Evolutionary conservation across 1,140 invertebrate species (phyloP).

Genomic region (Colletes gigas): DNA sequence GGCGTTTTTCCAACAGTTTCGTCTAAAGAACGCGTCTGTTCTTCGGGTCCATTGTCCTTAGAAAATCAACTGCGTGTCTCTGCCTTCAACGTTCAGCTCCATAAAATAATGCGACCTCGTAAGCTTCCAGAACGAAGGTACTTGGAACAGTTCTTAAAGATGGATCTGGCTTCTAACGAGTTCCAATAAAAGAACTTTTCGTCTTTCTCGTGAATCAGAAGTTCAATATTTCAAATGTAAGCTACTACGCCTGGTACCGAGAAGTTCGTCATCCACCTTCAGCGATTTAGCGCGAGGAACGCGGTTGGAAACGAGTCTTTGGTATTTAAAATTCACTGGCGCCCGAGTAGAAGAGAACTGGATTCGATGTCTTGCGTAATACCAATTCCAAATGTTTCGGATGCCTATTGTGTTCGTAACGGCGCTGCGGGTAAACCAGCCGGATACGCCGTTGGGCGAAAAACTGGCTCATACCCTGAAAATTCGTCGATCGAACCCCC

Average conservation of each 20-base stretch:
- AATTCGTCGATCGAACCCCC: background rate
- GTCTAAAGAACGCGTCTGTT: conserved; percentile 1
- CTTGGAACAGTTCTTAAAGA: too few species aligned
- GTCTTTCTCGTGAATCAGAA: too few species aligned
- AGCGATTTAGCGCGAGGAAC: conserved; percentile 11
- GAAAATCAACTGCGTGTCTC: background rate
- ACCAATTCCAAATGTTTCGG: conserved; percentile 33
- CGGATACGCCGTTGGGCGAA: too few species aligned
- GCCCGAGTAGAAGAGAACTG: background rate
- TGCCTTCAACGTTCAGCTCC: background rate
- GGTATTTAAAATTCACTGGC: conserved; percentile 33
- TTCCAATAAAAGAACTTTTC: too few species aligned
- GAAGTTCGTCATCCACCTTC: background rate
- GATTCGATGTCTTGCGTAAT: conserved; percentile 26
- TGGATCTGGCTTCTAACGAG: too few species aligned
- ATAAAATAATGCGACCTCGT: too few species aligned
- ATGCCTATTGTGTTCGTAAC: conserved; percentile 41
- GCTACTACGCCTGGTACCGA: background rate
- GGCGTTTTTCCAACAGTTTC: conserved; percentile 62
- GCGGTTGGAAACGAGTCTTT: conserved; percentile 27
- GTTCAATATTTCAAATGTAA: too few species aligned
- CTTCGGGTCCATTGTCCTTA: conserved; percentile 12
- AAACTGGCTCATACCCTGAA: too few species aligned
- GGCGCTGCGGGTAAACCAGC: too few species aligned
- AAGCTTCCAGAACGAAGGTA: too few species aligned